Percentiles rank a stretch among this genome's conserved stretches.
These are phyloP conservation scores for Theretra japonica DNA, from an alignment of 2,888 invertebrate species.

Conservation along the genomic window DNA sequence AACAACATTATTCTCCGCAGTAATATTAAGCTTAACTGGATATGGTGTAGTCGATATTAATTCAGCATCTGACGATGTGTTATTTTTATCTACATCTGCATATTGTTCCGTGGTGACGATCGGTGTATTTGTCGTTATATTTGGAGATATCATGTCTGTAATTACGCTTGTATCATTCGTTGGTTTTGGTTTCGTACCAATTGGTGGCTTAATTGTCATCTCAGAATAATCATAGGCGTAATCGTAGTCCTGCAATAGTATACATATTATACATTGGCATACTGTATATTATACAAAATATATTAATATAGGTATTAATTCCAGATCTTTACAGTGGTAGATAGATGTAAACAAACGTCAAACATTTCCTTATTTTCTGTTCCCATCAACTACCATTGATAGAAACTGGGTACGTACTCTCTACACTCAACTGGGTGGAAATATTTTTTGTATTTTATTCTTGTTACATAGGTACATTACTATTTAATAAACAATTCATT, in stretches of 20 bases:
- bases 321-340: no score
- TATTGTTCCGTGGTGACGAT: slow-evolving; percentile 35
- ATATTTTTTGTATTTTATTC: no score
- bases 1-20: background rate
- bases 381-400: no score
- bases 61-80: background rate
- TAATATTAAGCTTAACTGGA: background rate
- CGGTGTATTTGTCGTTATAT: background rate
- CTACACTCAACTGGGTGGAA: no score
- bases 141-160: background rate
- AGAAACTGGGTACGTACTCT: no score
- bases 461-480: no score
- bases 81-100: background rate
- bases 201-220: slow-evolving; percentile 87
- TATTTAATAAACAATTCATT: no score
- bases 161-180: slow-evolving; percentile 56
- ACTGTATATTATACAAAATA: no score
- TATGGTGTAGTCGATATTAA: background rate
- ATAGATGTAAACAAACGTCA: no score
- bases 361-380: no score
- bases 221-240: slow-evolving; percentile 90
- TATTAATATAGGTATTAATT: no score
- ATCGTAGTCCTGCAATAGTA: slow-evolving; percentile 87
- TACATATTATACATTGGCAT: no score
- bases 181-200: slow-evolving; percentile 74